Conservation (phyloP, 2,113 vertebrate species). For the Oreochromis aureus region DNA sequence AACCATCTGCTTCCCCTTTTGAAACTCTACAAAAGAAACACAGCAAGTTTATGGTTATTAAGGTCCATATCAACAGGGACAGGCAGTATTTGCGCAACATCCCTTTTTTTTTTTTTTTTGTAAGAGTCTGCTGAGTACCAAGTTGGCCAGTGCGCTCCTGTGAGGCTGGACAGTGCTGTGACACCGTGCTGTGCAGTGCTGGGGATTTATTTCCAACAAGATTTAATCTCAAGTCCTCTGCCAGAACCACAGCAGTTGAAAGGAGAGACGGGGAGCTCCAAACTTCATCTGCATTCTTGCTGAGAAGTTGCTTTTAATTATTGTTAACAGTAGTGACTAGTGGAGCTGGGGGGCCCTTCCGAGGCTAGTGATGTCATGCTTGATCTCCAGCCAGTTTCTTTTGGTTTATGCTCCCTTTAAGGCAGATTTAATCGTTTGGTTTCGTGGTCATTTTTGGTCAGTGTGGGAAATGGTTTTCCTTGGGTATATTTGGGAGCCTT, state of each 20-base stretch:
- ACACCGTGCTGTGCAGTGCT: not conserved
- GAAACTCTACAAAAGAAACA: not conserved
- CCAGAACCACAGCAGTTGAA: not conserved
- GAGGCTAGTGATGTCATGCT: not conserved
- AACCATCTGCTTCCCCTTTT: not conserved
- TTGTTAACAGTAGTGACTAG: not conserved
- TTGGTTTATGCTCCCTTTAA: not conserved
- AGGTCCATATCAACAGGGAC: not conserved
- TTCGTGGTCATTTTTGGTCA: not conserved
- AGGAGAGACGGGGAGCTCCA: not conserved
- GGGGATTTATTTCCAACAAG: not conserved
- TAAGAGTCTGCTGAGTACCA: slow-evolving; percentile 11
- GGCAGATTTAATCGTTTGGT: not conserved
- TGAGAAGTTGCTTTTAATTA: not conserved
- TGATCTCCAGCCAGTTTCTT: not conserved
- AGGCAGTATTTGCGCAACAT: not conserved
- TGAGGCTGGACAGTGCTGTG: not conserved
- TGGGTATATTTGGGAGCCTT: not conserved
- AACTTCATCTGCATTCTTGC: not conserved
- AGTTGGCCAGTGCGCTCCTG: not conserved
- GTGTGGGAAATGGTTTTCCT: not conserved
- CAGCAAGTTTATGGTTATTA: not conserved
- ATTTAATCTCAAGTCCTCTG: not conserved
- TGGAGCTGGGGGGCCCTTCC: not conserved
- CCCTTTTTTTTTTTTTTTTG: not conserved